phyloP scores from a whole-genome alignment of 2,113 vertebrate genomes.

The Cyanistes caeruleus region DNA sequence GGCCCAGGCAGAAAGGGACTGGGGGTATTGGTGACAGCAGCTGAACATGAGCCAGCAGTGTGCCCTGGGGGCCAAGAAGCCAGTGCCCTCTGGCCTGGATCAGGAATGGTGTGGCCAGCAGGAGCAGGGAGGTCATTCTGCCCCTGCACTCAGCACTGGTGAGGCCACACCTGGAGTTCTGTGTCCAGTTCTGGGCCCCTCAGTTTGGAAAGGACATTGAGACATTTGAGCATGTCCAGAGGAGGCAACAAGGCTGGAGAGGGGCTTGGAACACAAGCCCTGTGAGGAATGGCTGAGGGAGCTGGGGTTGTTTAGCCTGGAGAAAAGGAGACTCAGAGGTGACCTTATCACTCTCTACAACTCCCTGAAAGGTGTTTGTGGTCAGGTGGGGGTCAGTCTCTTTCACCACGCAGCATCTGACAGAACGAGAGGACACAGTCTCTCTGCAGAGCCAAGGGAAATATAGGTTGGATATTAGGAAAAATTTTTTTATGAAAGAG shows the following conservation, averaged over 20 bases:
- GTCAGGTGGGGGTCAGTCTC: too few species aligned
- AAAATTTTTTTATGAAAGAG: neutral
- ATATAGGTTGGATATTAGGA: neutral
- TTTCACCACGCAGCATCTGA: too few species aligned
- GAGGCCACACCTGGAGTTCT: neutral
- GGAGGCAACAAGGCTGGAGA: neutral
- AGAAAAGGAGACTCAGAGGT: neutral
- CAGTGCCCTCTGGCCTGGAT: neutral
- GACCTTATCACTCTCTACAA: too few species aligned
- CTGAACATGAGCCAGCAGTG: neutral
- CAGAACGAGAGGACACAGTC: too few species aligned
- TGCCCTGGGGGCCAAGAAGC: neutral
- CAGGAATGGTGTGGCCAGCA: neutral
- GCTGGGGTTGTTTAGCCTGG: neutral
- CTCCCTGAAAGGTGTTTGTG: too few species aligned
- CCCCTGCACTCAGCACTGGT: neutral
- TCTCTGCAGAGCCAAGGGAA: too few species aligned
- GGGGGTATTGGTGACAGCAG: neutral
- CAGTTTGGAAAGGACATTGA: neutral
- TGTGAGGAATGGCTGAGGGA: neutral
- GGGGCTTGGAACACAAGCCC: neutral
- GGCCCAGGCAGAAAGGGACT: neutral
- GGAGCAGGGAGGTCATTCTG: neutral
- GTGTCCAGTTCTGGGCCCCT: neutral
- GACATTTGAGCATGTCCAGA: rapidly evolving